Percentiles rank a stretch among this genome's conserved stretches.
phyloP scores from a whole-genome alignment of 2,888 invertebrate genomes.

The Amiota communis region DNA sequence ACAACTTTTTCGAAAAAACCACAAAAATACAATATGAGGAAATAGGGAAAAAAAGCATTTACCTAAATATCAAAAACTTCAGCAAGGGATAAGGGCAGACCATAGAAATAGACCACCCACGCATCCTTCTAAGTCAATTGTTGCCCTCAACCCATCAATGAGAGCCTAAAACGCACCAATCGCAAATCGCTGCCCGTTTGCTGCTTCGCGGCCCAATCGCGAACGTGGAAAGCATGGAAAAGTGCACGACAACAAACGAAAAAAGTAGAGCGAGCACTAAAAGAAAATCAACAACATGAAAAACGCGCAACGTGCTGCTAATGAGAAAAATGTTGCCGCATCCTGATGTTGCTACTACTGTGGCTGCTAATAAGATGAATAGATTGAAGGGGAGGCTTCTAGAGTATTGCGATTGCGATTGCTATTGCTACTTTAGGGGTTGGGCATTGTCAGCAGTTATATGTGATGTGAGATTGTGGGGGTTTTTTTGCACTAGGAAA shows the following conservation, averaged over 20 bases:
- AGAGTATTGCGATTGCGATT: too few species aligned
- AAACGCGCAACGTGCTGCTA: constrained; percentile 20
- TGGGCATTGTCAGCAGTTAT: background rate
- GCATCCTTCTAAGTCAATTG: too few species aligned
- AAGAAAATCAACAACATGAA: background rate
- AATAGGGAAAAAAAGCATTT: background rate
- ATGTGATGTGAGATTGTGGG: background rate
- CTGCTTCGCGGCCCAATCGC: constrained; percentile 25
- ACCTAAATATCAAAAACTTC: background rate
- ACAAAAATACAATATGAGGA: background rate
- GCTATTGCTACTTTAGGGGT: constrained; percentile 1
- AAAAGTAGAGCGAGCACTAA: background rate
- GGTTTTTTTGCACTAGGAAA: background rate
- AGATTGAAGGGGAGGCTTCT: background rate
- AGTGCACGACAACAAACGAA: constrained; percentile 1
- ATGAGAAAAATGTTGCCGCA: constrained; percentile 27
- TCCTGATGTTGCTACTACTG: background rate
- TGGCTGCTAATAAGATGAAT: constrained; percentile 20
- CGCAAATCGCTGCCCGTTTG: constrained; percentile 28
- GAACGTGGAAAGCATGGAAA: constrained; percentile 31
- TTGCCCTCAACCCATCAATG: too few species aligned
- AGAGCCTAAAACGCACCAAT: constrained; percentile 28
- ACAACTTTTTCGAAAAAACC: constrained; percentile 16
- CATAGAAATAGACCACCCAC: too few species aligned
- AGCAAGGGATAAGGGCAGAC: too few species aligned